These are phyloP conservation scores for Pardosa pseudoannulata DNA, from an alignment of 2,888 invertebrate species.

Conservation along the genomic window DNA sequence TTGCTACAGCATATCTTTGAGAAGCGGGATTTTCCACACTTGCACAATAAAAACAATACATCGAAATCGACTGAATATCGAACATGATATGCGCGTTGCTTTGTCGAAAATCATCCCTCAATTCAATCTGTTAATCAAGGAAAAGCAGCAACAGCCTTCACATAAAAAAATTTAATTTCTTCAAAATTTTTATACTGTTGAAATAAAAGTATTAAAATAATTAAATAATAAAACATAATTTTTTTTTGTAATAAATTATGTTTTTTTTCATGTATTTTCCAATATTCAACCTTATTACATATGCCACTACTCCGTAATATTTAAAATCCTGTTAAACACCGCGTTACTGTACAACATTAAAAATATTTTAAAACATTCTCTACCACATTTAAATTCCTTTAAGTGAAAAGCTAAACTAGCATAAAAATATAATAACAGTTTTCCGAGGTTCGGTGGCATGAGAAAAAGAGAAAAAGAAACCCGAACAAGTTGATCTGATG, in stretches of 20 bases:
- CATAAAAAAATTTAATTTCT: conserved; percentile 48
- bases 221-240: not conserved
- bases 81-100: conserved; percentile 48
- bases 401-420: no score
- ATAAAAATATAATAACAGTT: no score
- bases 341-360: no score
- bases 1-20: conserved; percentile 36
- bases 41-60: conserved; percentile 47
- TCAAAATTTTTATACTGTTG: conserved; percentile 49
- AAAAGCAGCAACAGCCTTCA: conserved; percentile 53
- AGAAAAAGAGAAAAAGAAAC: no score
- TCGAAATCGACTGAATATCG: conserved; percentile 50
- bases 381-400: no score
- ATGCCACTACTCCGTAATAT: no score
- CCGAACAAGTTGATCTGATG: no score
- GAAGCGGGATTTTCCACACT: conserved; percentile 39
- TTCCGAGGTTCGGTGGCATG: no score
- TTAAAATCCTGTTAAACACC: no score
- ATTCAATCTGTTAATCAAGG: conserved; percentile 49
- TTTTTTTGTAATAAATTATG: conserved; percentile 43
- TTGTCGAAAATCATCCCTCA: conserved; percentile 56
- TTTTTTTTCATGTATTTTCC: no score
- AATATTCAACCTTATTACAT: no score
- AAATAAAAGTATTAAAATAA: conserved; percentile 5
- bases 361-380: no score